Percentiles rank a stretch among this genome's conserved stretches.
phyloP scores from a whole-genome alignment of 1,140 invertebrate genomes.

The Hydropsyche tenuis region DNA sequence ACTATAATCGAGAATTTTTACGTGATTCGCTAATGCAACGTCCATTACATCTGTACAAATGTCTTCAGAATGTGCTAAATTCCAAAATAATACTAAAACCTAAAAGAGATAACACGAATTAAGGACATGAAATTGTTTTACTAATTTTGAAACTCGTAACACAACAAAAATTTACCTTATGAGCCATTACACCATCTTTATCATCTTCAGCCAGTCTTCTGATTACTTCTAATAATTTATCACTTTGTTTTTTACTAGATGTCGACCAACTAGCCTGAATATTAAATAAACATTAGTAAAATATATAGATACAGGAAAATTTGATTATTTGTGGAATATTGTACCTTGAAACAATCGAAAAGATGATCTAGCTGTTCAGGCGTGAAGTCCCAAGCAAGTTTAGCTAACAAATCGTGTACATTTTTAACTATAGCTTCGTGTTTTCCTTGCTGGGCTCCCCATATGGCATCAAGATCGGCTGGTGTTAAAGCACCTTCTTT shows the following conservation, averaged over 20 bases:
- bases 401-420: conserved; percentile 94
- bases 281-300: conserved; percentile 37
- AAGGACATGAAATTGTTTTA: no score
- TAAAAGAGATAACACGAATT: no score
- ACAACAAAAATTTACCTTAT: conserved; percentile 72
- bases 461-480: conserved; percentile 92
- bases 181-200: conserved; percentile 98
- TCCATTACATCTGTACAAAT: conserved; percentile 98
- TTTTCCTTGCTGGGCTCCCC: conserved; percentile 94
- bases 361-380: conserved; percentile 96
- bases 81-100: conserved; percentile 97
- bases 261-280: conserved; percentile 90
- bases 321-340: not conserved
- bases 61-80: conserved; percentile 94
- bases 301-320: conserved; percentile 39
- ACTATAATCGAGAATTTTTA: conserved; percentile 98
- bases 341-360: conserved; percentile 96
- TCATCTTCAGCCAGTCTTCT: conserved; percentile 95
- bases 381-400: conserved; percentile 97
- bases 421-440: conserved; percentile 97
- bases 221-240: conserved; percentile 94
- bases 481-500: conserved; percentile 92
- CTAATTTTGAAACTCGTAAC: not conserved
- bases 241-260: conserved; percentile 94
- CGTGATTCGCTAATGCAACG: conserved; percentile 92